These are phyloP conservation scores for Stegophylla sp. DNA, from an alignment of 2,888 invertebrate genomes.

Conservation along the genomic window DNA sequence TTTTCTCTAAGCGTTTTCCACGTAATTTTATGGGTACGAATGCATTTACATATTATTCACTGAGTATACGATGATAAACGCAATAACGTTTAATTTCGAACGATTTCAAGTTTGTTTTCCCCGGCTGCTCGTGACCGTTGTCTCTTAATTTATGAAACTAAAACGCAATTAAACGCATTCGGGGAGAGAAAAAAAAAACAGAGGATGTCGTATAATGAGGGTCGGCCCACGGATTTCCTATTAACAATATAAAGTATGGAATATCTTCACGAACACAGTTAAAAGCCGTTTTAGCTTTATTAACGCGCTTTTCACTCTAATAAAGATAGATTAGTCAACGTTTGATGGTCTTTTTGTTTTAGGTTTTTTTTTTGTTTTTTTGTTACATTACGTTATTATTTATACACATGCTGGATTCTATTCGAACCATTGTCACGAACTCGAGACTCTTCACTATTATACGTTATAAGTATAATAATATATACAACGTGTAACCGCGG, in stretches of 20 bases:
- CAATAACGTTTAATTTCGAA: not conserved
- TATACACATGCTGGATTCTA: no score
- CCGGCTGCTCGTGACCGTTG: not conserved
- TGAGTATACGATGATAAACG: no score
- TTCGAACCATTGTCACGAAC: no score
- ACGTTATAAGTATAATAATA: not conserved
- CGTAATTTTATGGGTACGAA: no score
- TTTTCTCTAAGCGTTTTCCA: no score
- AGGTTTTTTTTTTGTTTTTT: not conserved
- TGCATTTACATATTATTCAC: no score
- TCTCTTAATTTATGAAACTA: slow-evolving; percentile 1
- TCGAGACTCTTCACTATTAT: no score
- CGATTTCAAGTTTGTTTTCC: not conserved
- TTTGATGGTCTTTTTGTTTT: not conserved
- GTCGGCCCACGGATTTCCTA: slow-evolving; percentile 36
- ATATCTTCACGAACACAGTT: slow-evolving; percentile 15
- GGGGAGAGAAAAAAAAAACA: slow-evolving; percentile 9
- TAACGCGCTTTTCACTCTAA: not conserved
- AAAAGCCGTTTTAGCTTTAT: slow-evolving; percentile 10
- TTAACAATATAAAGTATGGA: slow-evolving; percentile 26
- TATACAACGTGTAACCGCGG: not conserved
- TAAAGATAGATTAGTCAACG: slow-evolving; percentile 24
- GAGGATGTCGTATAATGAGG: slow-evolving; percentile 20
- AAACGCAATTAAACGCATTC: slow-evolving; percentile 12
- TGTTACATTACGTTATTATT: not conserved